Evolutionary conservation across 2,888 invertebrate species (phyloP).

Genomic region (Agrochola lychnidis): DNA sequence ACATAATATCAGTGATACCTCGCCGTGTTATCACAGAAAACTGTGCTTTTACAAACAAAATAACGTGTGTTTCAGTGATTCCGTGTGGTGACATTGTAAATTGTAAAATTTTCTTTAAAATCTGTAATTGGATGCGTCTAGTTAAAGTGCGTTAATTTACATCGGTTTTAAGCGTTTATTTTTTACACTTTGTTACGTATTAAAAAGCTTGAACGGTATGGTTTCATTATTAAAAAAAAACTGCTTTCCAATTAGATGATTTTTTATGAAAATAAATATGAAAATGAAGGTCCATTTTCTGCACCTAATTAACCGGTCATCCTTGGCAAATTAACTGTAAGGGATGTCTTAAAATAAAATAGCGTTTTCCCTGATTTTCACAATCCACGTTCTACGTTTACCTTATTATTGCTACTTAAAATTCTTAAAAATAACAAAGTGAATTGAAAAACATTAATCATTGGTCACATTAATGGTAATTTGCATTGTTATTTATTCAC

Average conservation of each 20-base stretch:
- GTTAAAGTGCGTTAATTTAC: slow-evolving; percentile 48
- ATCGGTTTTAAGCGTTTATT: slow-evolving; percentile 21
- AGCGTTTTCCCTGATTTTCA: background rate
- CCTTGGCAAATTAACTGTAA: background rate
- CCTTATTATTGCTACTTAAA: background rate
- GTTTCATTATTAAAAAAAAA: background rate
- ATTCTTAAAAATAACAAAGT: slow-evolving; percentile 15
- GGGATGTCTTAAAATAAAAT: slow-evolving; percentile 23
- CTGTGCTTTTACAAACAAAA: slow-evolving; percentile 21
- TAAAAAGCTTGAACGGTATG: slow-evolving; percentile 6
- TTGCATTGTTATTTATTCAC: slow-evolving; percentile 9
- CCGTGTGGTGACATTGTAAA: slow-evolving; percentile 41
- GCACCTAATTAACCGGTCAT: slow-evolving; percentile 1
- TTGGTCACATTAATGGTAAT: background rate
- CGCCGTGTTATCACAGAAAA: slow-evolving; percentile 57
- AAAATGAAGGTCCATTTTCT: background rate
- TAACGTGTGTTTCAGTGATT: slow-evolving; percentile 58
- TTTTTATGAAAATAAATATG: slow-evolving; percentile 10
- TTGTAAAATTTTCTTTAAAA: slow-evolving; percentile 35
- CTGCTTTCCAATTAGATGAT: background rate
- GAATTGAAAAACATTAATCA: background rate
- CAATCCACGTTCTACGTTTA: background rate
- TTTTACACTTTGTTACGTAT: slow-evolving; percentile 12
- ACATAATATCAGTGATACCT: slow-evolving; percentile 53
- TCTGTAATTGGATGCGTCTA: slow-evolving; percentile 33